Evolutionary conservation across 2,888 invertebrate species (phyloP).

Genomic region (Megaustenia siamemsis): DNA sequence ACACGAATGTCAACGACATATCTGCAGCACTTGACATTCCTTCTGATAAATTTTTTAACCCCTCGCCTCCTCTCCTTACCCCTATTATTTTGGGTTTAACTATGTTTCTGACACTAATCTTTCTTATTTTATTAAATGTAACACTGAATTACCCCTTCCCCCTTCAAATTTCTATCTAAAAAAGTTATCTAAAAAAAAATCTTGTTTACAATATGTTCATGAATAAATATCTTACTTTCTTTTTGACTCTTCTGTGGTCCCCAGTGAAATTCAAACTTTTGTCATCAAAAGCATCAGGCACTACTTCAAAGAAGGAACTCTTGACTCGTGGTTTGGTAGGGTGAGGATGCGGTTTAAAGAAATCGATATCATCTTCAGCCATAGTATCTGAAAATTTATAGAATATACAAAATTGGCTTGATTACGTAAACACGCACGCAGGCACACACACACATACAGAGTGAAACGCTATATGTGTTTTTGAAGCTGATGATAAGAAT

Average conservation of each 20-base stretch:
- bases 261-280: slow-evolving; percentile 69
- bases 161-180: too few species aligned
- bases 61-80: too few species aligned
- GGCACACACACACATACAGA: neutral
- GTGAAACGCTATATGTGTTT: neutral
- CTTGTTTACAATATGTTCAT: too few species aligned
- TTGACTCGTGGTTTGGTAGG: slow-evolving; percentile 67
- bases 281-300: slow-evolving; percentile 71
- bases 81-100: too few species aligned
- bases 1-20: too few species aligned
- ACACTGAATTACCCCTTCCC: too few species aligned
- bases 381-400: slow-evolving; percentile 46
- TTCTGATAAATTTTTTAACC: too few species aligned
- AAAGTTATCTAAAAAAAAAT: too few species aligned
- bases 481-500: neutral
- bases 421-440: too few species aligned
- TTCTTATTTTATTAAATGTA: too few species aligned
- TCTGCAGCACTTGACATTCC: too few species aligned
- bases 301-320: slow-evolving; percentile 69
- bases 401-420: neutral
- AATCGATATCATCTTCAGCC: slow-evolving; percentile 69
- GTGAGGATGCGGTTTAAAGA: slow-evolving; percentile 69
- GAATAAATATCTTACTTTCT: slow-evolving; percentile 39
- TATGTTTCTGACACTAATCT: too few species aligned
- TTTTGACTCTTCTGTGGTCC: slow-evolving; percentile 59